Conservation (phyloP, 2,113 vertebrate species). For the Seriola dumerili region DNA sequence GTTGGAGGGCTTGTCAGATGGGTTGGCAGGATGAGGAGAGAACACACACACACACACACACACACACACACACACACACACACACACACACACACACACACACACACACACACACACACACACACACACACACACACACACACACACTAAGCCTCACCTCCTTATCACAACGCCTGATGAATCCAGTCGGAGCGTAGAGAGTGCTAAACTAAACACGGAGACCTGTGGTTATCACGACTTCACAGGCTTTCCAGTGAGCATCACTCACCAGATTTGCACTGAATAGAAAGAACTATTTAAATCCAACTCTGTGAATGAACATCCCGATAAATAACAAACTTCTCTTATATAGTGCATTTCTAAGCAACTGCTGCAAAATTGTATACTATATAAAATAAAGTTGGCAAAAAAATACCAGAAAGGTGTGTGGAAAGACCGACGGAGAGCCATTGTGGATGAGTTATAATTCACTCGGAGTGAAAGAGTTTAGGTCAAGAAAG, state of each 20-base stretch:
- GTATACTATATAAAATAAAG: conserved; percentile 11
- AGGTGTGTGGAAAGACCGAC: neutral
- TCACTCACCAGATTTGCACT: conserved; percentile 41
- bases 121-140: conserved; percentile 22
- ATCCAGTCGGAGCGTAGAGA: conserved; percentile 48
- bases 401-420: conserved; percentile 4
- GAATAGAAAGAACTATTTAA: conserved; percentile 44
- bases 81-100: conserved; percentile 25
- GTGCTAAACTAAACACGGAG: conserved; percentile 54
- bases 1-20: conserved; percentile 77
- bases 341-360: conserved; percentile 17
- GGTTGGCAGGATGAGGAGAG: conserved; percentile 38
- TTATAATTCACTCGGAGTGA: neutral
- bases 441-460: neutral
- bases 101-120: conserved; percentile 20
- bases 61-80: conserved; percentile 38
- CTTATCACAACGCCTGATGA: conserved; percentile 67
- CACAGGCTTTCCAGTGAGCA: conserved; percentile 64
- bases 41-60: conserved; percentile 20
- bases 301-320: conserved; percentile 54
- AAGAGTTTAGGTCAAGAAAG: neutral
- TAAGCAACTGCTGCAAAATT: conserved; percentile 34
- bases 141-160: conserved; percentile 51
- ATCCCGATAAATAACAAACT: conserved; percentile 3
- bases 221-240: conserved; percentile 63